Evolutionary conservation across 2,888 invertebrate species (phyloP), one percentile per base, ranked within the genome.

Genomic region (Amaurobius ferox): DNA sequence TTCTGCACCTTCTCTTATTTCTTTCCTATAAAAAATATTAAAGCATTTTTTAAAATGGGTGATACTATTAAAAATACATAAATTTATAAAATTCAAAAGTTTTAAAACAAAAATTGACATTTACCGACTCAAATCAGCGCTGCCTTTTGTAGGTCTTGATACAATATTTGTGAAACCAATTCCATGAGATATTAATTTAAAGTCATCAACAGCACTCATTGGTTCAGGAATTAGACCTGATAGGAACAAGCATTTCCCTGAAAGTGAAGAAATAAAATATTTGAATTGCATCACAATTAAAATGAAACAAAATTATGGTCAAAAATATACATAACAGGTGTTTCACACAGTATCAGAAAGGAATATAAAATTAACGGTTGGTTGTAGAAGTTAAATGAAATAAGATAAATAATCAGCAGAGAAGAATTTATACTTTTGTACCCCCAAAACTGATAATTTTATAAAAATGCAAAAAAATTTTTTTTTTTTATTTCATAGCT

Each of bases 141-240:
- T 97, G 89, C 98, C 98, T 92, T 97, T 97, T 0, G 98, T 98
- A 77, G 98, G 97, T 88, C 98, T 94, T 89, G 95, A 94, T 88
- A 98, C 98, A 95, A 99, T 98, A 92, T 99, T 99, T 90, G 98
- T 99, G 92, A 99, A 98, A 3, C 98, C 98, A 91, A 99, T 98
- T 87, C 98, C 98, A 91, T 95, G 95, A 92, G 97, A 96, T 76
- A 98, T 92, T 85, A 98, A 93, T 93, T 97, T 97, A 91, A 95
- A 96, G 92, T 99, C 98, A 92, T 98, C 98, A 90, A 98, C 97
- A 1, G 98, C 97, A 90, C 96, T 97, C 95, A 98, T 95, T 91
- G 97, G 98, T 91, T 98, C 97, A 86, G 97, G 94, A 19, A 98
- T 98, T 81, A 99, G 93, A 7, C 98, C 98, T 68, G 98, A 97